phyloP scores from a whole-genome alignment of 2,888 invertebrate genomes.

The Deroplatys truncata region DNA sequence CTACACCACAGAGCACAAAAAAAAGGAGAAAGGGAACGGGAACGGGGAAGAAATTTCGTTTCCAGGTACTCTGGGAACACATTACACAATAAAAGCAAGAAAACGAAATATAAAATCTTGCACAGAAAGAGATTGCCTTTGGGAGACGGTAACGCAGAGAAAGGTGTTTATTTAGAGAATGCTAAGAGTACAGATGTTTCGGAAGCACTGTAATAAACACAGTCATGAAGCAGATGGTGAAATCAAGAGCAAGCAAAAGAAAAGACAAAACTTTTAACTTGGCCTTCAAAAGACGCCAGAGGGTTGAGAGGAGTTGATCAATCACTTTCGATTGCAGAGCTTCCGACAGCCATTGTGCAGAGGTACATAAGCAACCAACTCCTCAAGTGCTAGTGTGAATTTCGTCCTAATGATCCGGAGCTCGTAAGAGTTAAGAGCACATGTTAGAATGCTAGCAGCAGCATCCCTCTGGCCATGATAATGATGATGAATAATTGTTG shows the following conservation, averaged over 20 bases:
- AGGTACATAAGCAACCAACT: neutral
- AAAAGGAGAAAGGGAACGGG: no score
- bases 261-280: neutral
- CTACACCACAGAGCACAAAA: no score
- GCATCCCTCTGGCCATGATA: neutral
- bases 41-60: no score
- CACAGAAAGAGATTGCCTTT: no score
- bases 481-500: neutral
- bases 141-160: no score
- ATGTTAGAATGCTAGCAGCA: neutral
- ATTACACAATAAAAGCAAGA: no score
- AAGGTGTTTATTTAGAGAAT: no score
- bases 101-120: no score
- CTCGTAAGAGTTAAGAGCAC: neutral
- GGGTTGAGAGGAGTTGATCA: neutral
- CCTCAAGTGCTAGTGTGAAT: neutral
- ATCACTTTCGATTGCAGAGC: neutral
- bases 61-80: no score
- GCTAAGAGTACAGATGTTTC: neutral
- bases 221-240: neutral
- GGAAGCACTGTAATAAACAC: neutral
- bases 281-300: neutral
- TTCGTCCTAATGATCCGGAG: neutral
- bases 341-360: no score
- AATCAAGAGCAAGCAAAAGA: neutral